Evolutionary conservation across 2,113 vertebrate species (phyloP), one percentile per base, ranked within the genome.

Genomic region (Chelonoidis abingdonii): DNA sequence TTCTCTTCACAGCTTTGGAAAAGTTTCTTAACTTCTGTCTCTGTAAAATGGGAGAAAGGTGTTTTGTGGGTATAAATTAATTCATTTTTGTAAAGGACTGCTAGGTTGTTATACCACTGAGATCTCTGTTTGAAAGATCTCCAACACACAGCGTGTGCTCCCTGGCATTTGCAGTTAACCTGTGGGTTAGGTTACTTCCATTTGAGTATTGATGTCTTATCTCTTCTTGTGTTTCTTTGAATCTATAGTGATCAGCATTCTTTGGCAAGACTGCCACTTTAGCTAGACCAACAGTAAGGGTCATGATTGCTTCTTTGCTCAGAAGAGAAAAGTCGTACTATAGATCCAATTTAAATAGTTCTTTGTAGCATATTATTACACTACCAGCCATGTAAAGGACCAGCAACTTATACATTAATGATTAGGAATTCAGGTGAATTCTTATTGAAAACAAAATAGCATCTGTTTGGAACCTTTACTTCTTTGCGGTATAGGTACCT

Each of bases 121-220:
- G 54, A 22, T 56, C 54, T 56, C 54, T 24, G 21, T 56, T 56
- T 57, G 65, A 52, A 94, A 95, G 90, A 76, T 16, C 93, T 25
- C 47, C 17, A 29, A 80, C 21, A 27, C 24, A 47, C 25, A 1
- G 0, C 24, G 5, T 53, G 24, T 79, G 31, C 35, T 89, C 88
- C 27, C n/a, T 11, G 38, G 38, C 27, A 86, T 9, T 3, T 19
- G 85, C 21, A 19, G 2, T 14, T 82, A 24, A 72, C 6, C 5
- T 75, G 41, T 29, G 72, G 25, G 50, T 50, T 29, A 78, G 19
- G 50, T 54, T 54, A 84, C 50, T 41, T 87, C 89, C 80, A 57
- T 0, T 0, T 3, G 10, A 78, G 24, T 38, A 59, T 21, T 1
- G 2, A 3, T 22, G 75, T 52, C 81, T 91, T 56, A 56, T 56